Base-by-base conservation (phyloP, 2,113 vertebrate genomes). In the Clarias gariepinus region DNA sequence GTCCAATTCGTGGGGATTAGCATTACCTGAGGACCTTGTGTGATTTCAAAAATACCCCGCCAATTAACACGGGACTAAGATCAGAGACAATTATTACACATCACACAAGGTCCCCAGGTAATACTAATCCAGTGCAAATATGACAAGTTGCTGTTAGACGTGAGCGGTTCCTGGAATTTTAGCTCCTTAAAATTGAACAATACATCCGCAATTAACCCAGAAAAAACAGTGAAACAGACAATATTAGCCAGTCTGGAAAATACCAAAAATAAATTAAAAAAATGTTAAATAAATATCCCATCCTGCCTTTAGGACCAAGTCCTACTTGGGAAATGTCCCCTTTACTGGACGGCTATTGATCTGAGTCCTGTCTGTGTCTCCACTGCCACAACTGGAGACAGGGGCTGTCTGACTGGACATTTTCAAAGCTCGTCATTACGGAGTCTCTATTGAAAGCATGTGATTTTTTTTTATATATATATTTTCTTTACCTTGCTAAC, bases 401-500 rank as follows among this genome's bases (percentile, higher is more conserved):
- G 66, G 47, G 57, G 81, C 77, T 33, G 47, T 60, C 82, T 85
- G 89, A 63, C 85, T 78, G 82, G 89, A 90, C 89, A 88, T 57
- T 28, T 25, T 16, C 47, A 18, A 28, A 13, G 9, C 2, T 0
- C 3, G 23, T 16, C 69, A 7, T 57, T 2, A 16, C 15, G 19
- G 15, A 19, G 28, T n/a, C 11, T 25, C 21, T 13, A 1, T 41
- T 13, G 15, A 25, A 61, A 4, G 1, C 28, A 15, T 18, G 10
- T 21, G 73, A 30, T 30, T 55, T 47, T 8, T 47, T 47, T 47
- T 47, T 7, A n/a, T n/a, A n/a, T n/a, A n/a, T n/a, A n/a, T n/a
- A n/a, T 47, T 47, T 47, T 55, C 23, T 68, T 91, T 95, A 99
- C 98, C 97, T 99, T 99, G 95, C 98, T 99, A 93, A 99, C 98